These are phyloP conservation scores for Diphyllodes magnificus DNA, from an alignment of 2,113 vertebrate genomes.

Conservation along the genomic window DNA sequence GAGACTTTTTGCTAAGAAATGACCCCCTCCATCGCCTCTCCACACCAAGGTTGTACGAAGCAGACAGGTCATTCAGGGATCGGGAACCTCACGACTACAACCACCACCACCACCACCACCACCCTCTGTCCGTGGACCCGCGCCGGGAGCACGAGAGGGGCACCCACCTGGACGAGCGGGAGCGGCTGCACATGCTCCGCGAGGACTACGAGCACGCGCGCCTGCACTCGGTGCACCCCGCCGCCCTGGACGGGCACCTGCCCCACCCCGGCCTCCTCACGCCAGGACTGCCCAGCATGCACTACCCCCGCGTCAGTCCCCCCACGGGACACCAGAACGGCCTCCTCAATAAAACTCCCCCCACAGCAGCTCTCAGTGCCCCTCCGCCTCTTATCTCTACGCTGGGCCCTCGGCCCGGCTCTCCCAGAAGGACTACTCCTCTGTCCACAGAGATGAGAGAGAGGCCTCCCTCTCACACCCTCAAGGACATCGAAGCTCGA, in stretches of 20 bases:
- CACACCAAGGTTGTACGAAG: constrained; percentile 83
- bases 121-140: constrained; percentile 82
- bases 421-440: constrained; percentile 94
- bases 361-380: constrained; percentile 91
- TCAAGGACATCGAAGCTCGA: constrained; percentile 97
- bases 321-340: constrained; percentile 87
- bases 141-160: constrained; percentile 87
- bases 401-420: constrained; percentile 83
- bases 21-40: constrained; percentile 90
- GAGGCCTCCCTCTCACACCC: constrained; percentile 85
- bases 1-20: constrained; percentile 87
- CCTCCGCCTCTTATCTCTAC: constrained; percentile 94
- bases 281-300: constrained; percentile 92
- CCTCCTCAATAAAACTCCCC: constrained; percentile 90
- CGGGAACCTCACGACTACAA: constrained; percentile 92
- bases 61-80: constrained; percentile 90
- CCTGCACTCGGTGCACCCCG: constrained; percentile 87
- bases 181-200: constrained; percentile 87
- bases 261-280: constrained; percentile 84
- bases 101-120: constrained; percentile 83
- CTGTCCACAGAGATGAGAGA: constrained; percentile 89
- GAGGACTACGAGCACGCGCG: constrained; percentile 93
- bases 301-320: constrained; percentile 91
- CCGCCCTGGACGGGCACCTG: constrained; percentile 86
- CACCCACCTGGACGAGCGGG: constrained; percentile 83